Conservation (phyloP, 23 tunicate species). For the Ascidia mentula region DNA sequence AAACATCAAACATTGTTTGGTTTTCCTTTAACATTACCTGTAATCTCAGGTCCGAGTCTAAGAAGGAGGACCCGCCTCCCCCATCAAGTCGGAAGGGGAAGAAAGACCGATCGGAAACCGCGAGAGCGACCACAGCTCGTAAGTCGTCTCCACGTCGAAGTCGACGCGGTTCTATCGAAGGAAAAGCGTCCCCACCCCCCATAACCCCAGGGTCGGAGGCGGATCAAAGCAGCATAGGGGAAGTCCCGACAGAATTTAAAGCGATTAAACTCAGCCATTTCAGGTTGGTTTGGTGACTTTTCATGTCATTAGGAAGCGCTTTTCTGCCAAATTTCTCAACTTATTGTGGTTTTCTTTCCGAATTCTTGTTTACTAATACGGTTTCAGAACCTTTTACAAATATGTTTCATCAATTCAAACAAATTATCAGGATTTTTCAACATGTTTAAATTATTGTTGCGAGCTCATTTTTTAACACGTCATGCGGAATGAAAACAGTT, state of each 20-base stretch:
- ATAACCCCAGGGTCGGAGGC: slow-evolving; percentile 86
- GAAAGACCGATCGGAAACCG: slow-evolving; percentile 43
- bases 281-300: no score
- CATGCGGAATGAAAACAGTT: not conserved
- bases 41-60: slow-evolving; percentile 56
- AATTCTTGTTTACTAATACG: no score
- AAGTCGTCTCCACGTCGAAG: slow-evolving; percentile 76
- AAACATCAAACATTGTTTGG: not conserved
- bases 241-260: slow-evolving; percentile 47
- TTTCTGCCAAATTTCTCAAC: no score
- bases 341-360: no score
- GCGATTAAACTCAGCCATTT: slow-evolving; percentile 66
- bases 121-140: slow-evolving; percentile 40
- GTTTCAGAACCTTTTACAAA: no score
- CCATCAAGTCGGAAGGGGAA: slow-evolving; percentile 59
- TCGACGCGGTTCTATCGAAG: slow-evolving; percentile 64
- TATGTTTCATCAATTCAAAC: no score
- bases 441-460: no score
- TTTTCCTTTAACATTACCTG: no score
- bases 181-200: slow-evolving; percentile 77
- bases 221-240: slow-evolving; percentile 75
- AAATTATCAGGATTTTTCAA: no score
- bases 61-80: slow-evolving; percentile 63
- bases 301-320: no score
- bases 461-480: not conserved